A percentile compares a stretch with the other conserved stretches of the same genome.
phyloP scores from a whole-genome alignment of 2,113 vertebrate genomes.

The Gasterosteus nipponicus region DNA sequence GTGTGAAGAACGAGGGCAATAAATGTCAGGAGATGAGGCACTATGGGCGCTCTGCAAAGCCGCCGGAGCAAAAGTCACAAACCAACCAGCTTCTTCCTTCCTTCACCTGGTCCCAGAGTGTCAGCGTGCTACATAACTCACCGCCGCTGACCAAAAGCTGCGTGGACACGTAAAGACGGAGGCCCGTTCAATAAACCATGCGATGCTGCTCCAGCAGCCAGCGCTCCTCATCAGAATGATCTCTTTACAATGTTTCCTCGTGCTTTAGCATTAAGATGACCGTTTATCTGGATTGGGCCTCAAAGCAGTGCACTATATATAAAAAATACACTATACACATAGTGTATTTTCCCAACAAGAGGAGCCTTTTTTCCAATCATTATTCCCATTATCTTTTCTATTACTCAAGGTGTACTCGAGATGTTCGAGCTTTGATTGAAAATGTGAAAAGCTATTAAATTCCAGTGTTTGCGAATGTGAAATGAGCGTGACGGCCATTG shows the following conservation, averaged over 20 bases:
- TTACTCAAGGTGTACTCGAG: background rate
- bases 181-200: background rate
- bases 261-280: background rate
- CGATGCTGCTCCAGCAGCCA: background rate
- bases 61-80: background rate
- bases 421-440: background rate
- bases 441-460: background rate
- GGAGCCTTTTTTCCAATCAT: background rate
- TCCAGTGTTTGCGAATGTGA: background rate
- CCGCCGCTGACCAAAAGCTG: background rate
- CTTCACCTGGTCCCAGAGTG: background rate
- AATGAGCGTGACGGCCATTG: background rate
- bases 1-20: background rate
- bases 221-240: no score
- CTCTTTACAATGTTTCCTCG: background rate
- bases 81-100: background rate
- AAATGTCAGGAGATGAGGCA: background rate
- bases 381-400: background rate
- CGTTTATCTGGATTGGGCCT: background rate
- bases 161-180: background rate
- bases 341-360: background rate
- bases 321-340: background rate
- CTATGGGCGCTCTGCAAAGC: background rate
- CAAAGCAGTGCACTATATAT: background rate
- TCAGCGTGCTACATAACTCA: background rate